Percentiles rank a stretch among this genome's conserved stretches.
These are phyloP conservation scores for Noctua fimbriata DNA, from an alignment of 2,888 invertebrate genomes.

Conservation along the genomic window DNA sequence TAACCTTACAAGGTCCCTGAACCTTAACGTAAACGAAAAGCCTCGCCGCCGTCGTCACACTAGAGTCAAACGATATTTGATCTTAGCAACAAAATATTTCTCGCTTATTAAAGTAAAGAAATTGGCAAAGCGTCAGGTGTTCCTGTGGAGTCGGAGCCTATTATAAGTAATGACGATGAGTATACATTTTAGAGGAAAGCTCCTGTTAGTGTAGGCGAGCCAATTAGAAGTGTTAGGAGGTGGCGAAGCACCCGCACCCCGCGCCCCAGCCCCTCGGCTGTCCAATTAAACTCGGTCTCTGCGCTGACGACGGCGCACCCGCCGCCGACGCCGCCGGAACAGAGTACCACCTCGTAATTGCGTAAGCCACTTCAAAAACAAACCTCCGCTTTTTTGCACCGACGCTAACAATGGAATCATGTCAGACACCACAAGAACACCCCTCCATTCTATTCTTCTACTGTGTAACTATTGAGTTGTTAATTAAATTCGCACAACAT, in stretches of 20 bases:
- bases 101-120: constrained; percentile 70
- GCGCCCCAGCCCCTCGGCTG: constrained; percentile 75
- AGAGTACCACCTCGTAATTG: constrained; percentile 84
- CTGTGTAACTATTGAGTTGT: constrained; percentile 87
- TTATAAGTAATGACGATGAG: constrained; percentile 83
- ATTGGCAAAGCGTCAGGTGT: constrained; percentile 77
- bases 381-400: constrained; percentile 85
- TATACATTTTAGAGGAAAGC: constrained; percentile 82
- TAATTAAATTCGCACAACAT: constrained; percentile 89
- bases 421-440: constrained; percentile 87
- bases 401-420: constrained; percentile 87
- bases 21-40: constrained; percentile 6
- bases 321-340: constrained; percentile 70
- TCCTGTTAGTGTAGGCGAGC: constrained; percentile 85
- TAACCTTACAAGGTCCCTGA: background rate
- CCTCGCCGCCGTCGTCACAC: constrained; percentile 33
- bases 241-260: constrained; percentile 64
- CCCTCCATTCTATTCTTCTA: constrained; percentile 81
- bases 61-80: constrained; percentile 65
- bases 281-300: constrained; percentile 87
- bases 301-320: constrained; percentile 70
- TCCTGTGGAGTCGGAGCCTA: constrained; percentile 72
- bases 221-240: constrained; percentile 87
- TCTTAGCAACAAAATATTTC: constrained; percentile 58
- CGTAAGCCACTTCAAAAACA: constrained; percentile 88